Evolutionary conservation across 2,888 invertebrate species (phyloP).

Genomic region (Cybosia mesomella): DNA sequence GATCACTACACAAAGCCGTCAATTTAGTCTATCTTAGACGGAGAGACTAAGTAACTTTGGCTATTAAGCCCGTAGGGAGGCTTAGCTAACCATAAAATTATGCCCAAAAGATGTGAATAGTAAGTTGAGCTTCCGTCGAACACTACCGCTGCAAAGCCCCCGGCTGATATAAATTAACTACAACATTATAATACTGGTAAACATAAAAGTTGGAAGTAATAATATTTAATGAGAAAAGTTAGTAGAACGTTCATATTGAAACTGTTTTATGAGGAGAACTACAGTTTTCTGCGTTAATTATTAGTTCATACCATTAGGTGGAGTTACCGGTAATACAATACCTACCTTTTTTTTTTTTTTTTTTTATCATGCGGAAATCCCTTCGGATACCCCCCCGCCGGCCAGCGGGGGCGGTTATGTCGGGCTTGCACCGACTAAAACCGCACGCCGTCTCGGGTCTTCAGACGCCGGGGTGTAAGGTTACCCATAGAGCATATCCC

Average conservation of each 20-base stretch:
- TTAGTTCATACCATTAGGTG: too few species aligned
- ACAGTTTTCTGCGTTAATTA: neutral
- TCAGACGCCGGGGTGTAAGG: too few species aligned
- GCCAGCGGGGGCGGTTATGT: too few species aligned
- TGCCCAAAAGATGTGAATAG: constrained; percentile 42
- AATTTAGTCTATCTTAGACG: constrained; percentile 30
- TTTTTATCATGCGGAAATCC: too few species aligned
- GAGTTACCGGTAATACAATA: too few species aligned
- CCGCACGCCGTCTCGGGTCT: too few species aligned
- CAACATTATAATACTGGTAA: constrained; percentile 21
- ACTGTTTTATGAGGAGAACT: neutral
- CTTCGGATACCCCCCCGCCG: too few species aligned
- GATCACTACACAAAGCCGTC: constrained; percentile 19
- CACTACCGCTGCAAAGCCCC: constrained; percentile 33
- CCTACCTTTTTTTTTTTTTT: too few species aligned
- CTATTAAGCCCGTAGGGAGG: constrained; percentile 41
- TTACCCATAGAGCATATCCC: too few species aligned
- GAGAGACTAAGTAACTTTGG: constrained; percentile 44
- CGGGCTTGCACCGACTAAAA: too few species aligned
- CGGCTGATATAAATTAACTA: constrained; percentile 30
- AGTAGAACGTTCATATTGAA: constrained; percentile 2
- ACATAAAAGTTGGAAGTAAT: constrained; percentile 25
- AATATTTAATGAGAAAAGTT: constrained; percentile 18
- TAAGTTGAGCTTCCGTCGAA: constrained; percentile 23
- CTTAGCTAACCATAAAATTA: constrained; percentile 47